phyloP scores from a whole-genome alignment of 1,140 invertebrate species.

The Venustaconcha ellipsiformis region DNA sequence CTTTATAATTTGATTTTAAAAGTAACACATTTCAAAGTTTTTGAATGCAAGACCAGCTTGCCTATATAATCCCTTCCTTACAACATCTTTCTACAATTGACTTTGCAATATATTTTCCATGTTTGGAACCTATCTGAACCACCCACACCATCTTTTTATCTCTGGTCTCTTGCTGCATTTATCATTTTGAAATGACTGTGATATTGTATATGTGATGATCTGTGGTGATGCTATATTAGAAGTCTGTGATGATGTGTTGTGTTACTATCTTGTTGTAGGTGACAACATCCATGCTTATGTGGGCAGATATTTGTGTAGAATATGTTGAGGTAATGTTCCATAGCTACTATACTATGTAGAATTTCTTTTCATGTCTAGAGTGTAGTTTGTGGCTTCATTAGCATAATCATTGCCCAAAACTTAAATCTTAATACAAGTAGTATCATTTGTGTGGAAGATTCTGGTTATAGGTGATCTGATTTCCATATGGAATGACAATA shows the following conservation, averaged over 20 bases:
- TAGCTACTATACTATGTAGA: not conserved
- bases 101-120: too few species aligned
- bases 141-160: too few species aligned
- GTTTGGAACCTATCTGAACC: too few species aligned
- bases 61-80: too few species aligned
- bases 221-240: not conserved
- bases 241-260: not conserved
- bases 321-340: constrained; percentile 59
- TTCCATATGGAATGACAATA: too few species aligned
- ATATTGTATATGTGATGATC: not conserved
- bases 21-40: too few species aligned
- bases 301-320: constrained; percentile 57
- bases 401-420: not conserved
- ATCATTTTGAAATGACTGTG: not conserved
- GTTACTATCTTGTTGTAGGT: constrained; percentile 42
- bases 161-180: too few species aligned
- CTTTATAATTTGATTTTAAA: too few species aligned
- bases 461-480: not conserved
- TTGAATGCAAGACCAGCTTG: too few species aligned
- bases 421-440: not conserved
- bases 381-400: not conserved
- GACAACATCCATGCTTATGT: constrained; percentile 52
- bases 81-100: too few species aligned
- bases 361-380: not conserved
- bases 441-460: not conserved